Conservation (phyloP, 2,888 invertebrate species). For the Rhyacophila evoluta region DNA sequence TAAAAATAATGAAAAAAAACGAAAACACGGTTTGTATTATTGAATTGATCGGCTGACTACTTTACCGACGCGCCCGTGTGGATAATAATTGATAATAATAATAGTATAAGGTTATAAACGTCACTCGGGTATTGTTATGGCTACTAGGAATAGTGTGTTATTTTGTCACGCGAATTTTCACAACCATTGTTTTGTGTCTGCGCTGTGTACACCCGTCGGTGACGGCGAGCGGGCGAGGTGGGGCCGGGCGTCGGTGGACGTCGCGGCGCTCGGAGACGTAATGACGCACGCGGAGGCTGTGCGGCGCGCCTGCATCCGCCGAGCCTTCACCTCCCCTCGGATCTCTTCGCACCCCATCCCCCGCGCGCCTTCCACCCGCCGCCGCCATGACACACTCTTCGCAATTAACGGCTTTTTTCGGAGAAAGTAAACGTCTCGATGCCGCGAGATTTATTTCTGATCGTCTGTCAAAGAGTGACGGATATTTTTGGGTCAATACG, state of each 20-base stretch:
- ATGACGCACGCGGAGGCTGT: conserved; percentile 51
- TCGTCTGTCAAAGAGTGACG: conserved; percentile 8
- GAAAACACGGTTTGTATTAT: conserved; percentile 1
- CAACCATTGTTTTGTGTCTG: conserved; percentile 45
- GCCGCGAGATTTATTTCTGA: conserved; percentile 11
- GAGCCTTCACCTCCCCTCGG: conserved; percentile 15
- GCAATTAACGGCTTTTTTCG: conserved; percentile 52
- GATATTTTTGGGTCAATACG: conserved; percentile 3
- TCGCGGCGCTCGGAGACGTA: conserved; percentile 74
- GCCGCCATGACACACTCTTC: conserved; percentile 51
- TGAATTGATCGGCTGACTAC: background rate
- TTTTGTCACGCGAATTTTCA: conserved; percentile 33
- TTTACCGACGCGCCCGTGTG: conserved; percentile 7
- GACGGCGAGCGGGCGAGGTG: conserved; percentile 28
- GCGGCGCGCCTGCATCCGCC: conserved; percentile 31
- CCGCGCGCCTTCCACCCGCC: conserved; percentile 14
- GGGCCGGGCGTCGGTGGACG: conserved; percentile 66
- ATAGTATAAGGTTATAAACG: background rate
- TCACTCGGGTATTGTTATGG: background rate
- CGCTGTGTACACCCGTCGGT: background rate
- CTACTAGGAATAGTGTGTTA: conserved; percentile 23
- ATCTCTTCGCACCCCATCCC: background rate
- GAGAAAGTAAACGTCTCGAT: conserved; percentile 42
- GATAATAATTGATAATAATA: background rate
- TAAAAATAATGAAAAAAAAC: background rate